Evolutionary conservation across 2,888 invertebrate species (phyloP).

Genomic region (Belgica antarctica): DNA sequence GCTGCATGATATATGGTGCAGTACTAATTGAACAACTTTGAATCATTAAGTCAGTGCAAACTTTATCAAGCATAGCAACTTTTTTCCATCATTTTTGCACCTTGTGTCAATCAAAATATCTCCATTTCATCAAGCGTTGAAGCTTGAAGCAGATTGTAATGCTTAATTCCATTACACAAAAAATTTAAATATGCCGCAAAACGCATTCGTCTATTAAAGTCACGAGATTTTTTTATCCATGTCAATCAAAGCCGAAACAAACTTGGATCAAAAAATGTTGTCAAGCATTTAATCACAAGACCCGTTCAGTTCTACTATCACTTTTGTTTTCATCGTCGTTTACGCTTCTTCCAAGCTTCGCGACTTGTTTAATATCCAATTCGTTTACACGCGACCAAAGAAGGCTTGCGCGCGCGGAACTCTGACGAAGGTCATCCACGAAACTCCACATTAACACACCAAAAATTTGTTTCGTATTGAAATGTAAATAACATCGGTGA

Average conservation of each 20-base stretch:
- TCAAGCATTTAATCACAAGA: not conserved
- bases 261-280: not conserved
- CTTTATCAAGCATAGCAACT: too few species aligned
- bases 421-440: conserved; percentile 27
- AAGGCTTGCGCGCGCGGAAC: not conserved
- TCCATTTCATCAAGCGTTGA: too few species aligned
- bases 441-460: not conserved
- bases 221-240: not conserved
- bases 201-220: not conserved
- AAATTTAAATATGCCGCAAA: not conserved
- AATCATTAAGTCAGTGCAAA: too few species aligned
- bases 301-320: not conserved
- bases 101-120: too few species aligned
- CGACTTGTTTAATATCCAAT: not conserved
- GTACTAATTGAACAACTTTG: too few species aligned
- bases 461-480: conserved; percentile 7
- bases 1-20: too few species aligned
- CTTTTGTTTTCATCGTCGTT: not conserved
- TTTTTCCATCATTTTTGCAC: too few species aligned
- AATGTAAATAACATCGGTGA: conserved; percentile 36
- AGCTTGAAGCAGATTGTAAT: too few species aligned
- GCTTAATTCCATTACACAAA: too few species aligned
- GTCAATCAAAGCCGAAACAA: not conserved
- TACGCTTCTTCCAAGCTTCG: not conserved
- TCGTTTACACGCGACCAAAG: not conserved